Evolutionary conservation across 2,113 vertebrate genomes (phyloP).

Genomic region (Tangachromis dhanisi): DNA sequence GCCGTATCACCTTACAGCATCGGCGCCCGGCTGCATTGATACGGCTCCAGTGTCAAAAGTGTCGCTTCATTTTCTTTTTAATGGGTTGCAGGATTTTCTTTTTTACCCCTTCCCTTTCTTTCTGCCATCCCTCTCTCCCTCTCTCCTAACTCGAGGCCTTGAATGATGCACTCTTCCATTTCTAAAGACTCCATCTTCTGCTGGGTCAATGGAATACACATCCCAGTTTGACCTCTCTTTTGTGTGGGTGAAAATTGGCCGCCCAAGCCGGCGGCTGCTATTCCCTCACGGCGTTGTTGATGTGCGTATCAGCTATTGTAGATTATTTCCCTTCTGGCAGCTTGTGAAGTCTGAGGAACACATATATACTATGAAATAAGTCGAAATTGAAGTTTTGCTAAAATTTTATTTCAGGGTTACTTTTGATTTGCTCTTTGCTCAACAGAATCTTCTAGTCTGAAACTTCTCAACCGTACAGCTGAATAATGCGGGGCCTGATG

Average conservation of each 20-base stretch:
- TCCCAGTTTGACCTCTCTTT: conserved; percentile 29
- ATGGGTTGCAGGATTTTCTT: neutral
- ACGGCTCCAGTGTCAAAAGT: neutral
- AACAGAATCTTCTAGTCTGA: neutral
- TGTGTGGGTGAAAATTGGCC: conserved; percentile 39
- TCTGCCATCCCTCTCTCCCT: neutral
- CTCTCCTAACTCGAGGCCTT: neutral
- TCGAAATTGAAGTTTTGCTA: neutral
- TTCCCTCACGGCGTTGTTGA: neutral
- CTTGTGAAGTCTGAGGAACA: neutral
- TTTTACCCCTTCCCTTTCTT: neutral
- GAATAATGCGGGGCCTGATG: neutral
- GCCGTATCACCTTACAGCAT: neutral
- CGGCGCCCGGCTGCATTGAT: neutral
- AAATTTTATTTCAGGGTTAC: neutral
- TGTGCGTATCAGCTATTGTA: conserved; percentile 1
- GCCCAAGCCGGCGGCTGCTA: neutral
- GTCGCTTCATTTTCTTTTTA: conserved; percentile 1
- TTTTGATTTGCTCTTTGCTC: conserved; percentile 2
- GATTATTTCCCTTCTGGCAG: conserved; percentile 13
- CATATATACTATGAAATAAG: neutral
- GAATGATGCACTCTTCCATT: neutral
- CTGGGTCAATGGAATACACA: conserved; percentile 31
- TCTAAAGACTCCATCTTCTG: conserved; percentile 42
- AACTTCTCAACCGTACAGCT: neutral